These are phyloP conservation scores for Heterodera carotae DNA, from an alignment of 1,140 invertebrate genomes.

Conservation along the genomic window DNA sequence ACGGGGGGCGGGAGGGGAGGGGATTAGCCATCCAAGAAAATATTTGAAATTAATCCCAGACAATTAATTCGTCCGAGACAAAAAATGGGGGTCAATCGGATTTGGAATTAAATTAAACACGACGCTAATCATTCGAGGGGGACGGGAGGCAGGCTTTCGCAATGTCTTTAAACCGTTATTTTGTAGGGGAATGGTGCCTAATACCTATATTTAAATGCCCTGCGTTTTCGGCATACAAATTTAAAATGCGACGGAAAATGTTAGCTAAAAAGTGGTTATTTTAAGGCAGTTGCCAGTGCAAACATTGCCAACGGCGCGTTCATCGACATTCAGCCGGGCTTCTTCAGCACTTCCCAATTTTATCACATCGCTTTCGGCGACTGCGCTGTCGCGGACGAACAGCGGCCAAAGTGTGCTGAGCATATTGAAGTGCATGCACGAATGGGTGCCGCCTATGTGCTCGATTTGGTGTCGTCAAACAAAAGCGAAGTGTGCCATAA, in stretches of 20 bases:
- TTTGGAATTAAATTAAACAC: too few species aligned
- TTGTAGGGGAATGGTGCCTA: too few species aligned
- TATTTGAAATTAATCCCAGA: too few species aligned
- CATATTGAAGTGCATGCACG: slow-evolving; percentile 32
- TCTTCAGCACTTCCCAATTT: slow-evolving; percentile 52
- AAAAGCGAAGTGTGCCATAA: slow-evolving; percentile 3
- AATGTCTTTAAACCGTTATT: too few species aligned
- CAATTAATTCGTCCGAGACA: too few species aligned
- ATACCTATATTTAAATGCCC: too few species aligned
- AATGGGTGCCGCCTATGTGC: slow-evolving; percentile 54
- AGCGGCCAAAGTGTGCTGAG: slow-evolving; percentile 11
- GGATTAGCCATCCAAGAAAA: too few species aligned
- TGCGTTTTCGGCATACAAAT: too few species aligned
- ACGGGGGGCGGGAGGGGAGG: too few species aligned
- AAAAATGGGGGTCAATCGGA: too few species aligned
- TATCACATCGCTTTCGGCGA: slow-evolving; percentile 57
- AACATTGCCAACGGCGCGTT: slow-evolving; percentile 43
- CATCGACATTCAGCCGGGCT: slow-evolving; percentile 54
- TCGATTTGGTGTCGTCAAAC: slow-evolving; percentile 33
- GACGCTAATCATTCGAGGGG: too few species aligned
- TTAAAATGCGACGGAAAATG: background rate
- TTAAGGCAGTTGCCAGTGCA: slow-evolving; percentile 22
- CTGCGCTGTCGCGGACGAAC: slow-evolving; percentile 29
- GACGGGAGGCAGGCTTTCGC: too few species aligned
- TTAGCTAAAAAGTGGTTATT: background rate